Evolutionary conservation across 2,113 vertebrate genomes (phyloP), one percentile per base, ranked within the genome.

Genomic region (Lampris incognitus): DNA sequence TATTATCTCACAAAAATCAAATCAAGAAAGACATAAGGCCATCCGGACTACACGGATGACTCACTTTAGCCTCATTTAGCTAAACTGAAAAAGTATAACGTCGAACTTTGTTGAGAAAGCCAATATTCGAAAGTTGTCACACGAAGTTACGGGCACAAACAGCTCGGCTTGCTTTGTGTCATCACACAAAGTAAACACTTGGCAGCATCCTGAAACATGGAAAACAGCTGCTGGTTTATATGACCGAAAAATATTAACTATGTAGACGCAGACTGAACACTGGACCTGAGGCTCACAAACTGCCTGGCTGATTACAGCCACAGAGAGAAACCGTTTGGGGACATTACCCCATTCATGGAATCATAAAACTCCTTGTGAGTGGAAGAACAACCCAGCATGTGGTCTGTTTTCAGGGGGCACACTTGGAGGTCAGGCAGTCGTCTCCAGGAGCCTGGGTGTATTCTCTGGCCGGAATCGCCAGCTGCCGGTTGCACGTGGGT

Each of bases 401-500:
- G 85, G 86, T 85, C 79, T 72, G 81, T 86, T 92, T 93, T 87
- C 73, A 37, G 51, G 63, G 82, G 82, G 86, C 86, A 90, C 82
- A 82, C 89, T 88, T 88, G 85, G 87, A 91, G 90, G 89, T 91
- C 87, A 87, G 79, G 72, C 61, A 9, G 75, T 72, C 82, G 84
- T 90, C 86, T 83, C 71, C 69, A 67, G 76, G 77, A 82, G 83
- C 86, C 82, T 84, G 82, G 74, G 82, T 37, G 66, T 88, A 91
- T 90, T 91, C 82, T 90, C 81, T 62, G 69, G 69, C 52, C 83
- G 87, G 80, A 83, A 83, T 89, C 83, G 85, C 88, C 93, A 94
- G 93, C 93, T 95, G 94, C 92, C 86, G 76, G 79, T 78, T 80
- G 79, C 83, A 87, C 86, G 93, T 94, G 92, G 94, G 94, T 92